Conservation (phyloP, 2,888 invertebrate species). For the Chloromyia formosa region DNA sequence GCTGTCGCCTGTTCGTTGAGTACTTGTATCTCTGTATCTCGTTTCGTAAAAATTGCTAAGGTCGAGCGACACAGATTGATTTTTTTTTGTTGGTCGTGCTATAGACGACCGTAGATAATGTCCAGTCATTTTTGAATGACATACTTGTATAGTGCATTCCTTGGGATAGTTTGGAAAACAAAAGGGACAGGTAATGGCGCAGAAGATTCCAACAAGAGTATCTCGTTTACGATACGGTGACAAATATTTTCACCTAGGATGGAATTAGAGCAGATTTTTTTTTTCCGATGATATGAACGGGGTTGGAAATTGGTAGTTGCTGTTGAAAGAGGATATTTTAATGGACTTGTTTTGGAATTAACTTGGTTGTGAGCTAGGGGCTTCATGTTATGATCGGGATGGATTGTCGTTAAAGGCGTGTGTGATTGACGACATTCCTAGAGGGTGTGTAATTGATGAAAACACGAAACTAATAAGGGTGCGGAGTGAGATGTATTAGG, state of each 20-base stretch:
- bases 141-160: neutral
- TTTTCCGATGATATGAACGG: neutral
- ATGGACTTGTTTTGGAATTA: conserved; percentile 37
- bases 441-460: neutral
- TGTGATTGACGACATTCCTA: conserved; percentile 2
- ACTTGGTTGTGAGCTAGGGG: conserved; percentile 27
- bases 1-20: conserved; percentile 32
- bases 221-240: conserved; percentile 18
- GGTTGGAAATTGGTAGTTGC: neutral
- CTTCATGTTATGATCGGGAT: conserved; percentile 25
- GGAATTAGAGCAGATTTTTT: conserved; percentile 36
- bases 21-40: neutral
- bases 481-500: too few species aligned
- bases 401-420: neutral
- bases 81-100: neutral
- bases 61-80: conserved; percentile 28
- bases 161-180: neutral
- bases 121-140: neutral
- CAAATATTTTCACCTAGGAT: conserved; percentile 30
- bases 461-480: too few species aligned
- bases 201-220: neutral
- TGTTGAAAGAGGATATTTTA: conserved; percentile 32
- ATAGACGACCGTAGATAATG: neutral
- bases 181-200: neutral
- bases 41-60: conserved; percentile 16